Evolutionary conservation across 2,113 vertebrate genomes (phyloP), one percentile per base, ranked within the genome.

Genomic region (Mystacornis crossleyi): DNA sequence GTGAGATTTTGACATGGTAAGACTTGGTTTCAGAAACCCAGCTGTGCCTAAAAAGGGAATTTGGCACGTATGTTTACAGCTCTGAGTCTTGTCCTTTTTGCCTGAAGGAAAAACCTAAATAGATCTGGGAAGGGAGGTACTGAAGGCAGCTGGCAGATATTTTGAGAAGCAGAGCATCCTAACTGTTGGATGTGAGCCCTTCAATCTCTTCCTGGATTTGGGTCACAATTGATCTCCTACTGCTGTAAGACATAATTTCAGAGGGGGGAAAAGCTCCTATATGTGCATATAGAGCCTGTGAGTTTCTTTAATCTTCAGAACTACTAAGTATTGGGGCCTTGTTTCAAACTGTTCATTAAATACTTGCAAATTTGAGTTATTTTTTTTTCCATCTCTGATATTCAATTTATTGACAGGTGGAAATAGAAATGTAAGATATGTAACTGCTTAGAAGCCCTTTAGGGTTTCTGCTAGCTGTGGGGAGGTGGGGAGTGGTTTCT

Each of bases 71-170:
- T 25, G 14, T 72, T 90, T 65, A 65, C 4, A 0, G 8, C 31
- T 50, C 38, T 29, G 31, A 83, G 53, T 66, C 77, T 62, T 74
- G 77, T 70, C 64, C 33, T 91, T 94, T 73, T 86, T 78, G 65
- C 72, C 60, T 70, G 74, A 90, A 84, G 77, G 48, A 61, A 92
- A 95, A 64, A 92, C 12, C 42, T 86, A 77, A 43, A 86, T 43
- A 81, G 64, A 50, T 80, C 69, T 73, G 33, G 81, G 81, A 91
- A 86, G 72, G 26, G 51, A 94, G 51, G 33, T 81, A 77, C 58
- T 3, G 7, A 86, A 86, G 38, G 69, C 86, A 97, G 60, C 77
- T 93, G 92, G 86, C 64, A 91, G 86, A 78, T 92, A 89, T 93
- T 91, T 91, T 81, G 73, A 89, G 89, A 89, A 78, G 64, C 17